phyloP scores from a whole-genome alignment of 2,888 invertebrate genomes.

The Corythucha ciliata region DNA sequence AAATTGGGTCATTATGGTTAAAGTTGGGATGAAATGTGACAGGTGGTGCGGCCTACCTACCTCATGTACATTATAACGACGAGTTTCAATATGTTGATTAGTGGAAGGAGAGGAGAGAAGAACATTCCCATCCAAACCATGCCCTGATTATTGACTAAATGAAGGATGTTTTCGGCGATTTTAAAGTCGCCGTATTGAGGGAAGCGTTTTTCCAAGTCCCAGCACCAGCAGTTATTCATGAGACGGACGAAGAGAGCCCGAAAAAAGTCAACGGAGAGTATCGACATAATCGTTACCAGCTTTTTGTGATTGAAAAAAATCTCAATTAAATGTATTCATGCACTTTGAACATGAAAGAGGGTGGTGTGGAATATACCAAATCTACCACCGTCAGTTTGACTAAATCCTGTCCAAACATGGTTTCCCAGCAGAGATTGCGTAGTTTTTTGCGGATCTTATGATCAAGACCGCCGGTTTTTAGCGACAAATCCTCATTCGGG shows the following conservation, averaged over 20 bases:
- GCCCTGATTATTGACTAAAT: slow-evolving; percentile 92
- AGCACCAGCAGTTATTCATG: slow-evolving; percentile 90
- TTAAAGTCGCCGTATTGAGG: slow-evolving; percentile 97
- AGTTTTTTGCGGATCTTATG: slow-evolving; percentile 51
- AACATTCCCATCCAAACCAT: slow-evolving; percentile 99
- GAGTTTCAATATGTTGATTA: slow-evolving; percentile 80
- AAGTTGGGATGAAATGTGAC: neutral
- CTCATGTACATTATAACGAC: slow-evolving; percentile 84
- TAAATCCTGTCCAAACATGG: slow-evolving; percentile 93
- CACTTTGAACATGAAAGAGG: no score
- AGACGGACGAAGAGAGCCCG: slow-evolving; percentile 84
- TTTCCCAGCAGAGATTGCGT: slow-evolving; percentile 88
- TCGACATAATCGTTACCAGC: slow-evolving; percentile 72
- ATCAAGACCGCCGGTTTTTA: slow-evolving; percentile 42
- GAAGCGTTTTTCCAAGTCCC: slow-evolving; percentile 93
- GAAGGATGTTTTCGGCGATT: slow-evolving; percentile 94
- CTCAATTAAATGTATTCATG: no score
- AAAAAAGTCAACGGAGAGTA: slow-evolving; percentile 80
- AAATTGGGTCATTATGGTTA: neutral
- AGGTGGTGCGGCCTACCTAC: neutral
- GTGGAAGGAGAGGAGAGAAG: slow-evolving; percentile 87
- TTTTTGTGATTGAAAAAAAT: slow-evolving; percentile 38
- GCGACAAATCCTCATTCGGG: slow-evolving; percentile 16
- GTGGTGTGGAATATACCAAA: slow-evolving; percentile 52
- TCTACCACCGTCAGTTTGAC: slow-evolving; percentile 94